Base-by-base conservation (phyloP, 2,888 invertebrate species). In the Peribatodes rhomboidaria region DNA sequence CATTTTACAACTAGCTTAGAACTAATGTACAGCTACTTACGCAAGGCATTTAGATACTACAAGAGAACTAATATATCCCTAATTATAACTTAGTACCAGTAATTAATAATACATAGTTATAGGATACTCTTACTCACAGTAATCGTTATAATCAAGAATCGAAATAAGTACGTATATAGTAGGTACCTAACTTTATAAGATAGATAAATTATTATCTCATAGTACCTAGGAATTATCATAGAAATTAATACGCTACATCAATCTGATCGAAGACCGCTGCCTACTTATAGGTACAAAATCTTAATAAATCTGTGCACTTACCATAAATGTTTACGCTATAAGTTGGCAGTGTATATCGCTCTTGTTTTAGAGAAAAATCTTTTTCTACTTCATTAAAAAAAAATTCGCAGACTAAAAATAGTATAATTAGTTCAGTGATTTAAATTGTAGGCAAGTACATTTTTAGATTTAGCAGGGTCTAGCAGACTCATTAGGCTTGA, bases 1-100 rank as follows among this genome's bases (percentile, higher is more conserved):
- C 57, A 66, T 66, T 66, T 66, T 61, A 53, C 9, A 37, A 55
- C 39, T 55, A 52, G 22, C 11, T 39, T 55, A 49, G 37, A 50
- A n/a, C 41, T 35, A 50, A 49, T 46, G 55, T 63, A 33, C n/a
- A 13, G 16, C n/a, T 31, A 55, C 56, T n/a, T 20, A 46, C n/a
- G n/a, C 47, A 50, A 42, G 33, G 41, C 31, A 42, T 54, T 54
- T 41, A 27, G 14, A 49, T 33, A 49, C 16, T 16, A 33, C 31
- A 16, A 42, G 11, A 3, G 10, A 41, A 20, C 35, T 9, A 35
- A 11, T 35, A 35, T 11, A 35, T 7, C 35, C 35, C 8, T 18
- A 20, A 2, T 18, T 11, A 10, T 16, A n/a, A n/a, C n/a, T 20
- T 11, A 41, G 41, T 49, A 33, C 16, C 16, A 16, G 16, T 16